Conservation (phyloP, 2,113 vertebrate species). For the Desmodus rotundus region DNA sequence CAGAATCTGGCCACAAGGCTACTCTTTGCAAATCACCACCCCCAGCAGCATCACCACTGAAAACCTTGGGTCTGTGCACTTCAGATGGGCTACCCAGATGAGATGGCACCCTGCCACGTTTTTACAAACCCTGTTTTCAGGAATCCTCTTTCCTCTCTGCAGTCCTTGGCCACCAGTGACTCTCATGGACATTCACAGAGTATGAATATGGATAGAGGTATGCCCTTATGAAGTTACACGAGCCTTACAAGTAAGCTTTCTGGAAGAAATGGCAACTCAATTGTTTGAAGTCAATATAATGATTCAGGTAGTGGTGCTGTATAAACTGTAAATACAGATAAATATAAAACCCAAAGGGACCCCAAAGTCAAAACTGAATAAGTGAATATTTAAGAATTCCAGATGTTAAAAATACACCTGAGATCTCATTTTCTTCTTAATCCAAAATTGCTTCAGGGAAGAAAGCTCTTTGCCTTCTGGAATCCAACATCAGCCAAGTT, state of each 20-base stretch:
- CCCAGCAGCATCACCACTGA: too few relatives aligned
- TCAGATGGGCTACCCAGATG: neutral
- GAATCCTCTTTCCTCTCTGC: conserved; percentile 2
- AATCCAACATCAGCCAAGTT: conserved; percentile 51
- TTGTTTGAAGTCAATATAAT: conserved; percentile 15
- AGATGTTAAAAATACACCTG: conserved; percentile 64
- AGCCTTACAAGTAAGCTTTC: neutral
- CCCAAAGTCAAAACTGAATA: conserved; percentile 46
- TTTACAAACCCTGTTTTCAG: neutral
- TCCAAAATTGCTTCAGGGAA: conserved; percentile 58
- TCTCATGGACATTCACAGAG: conserved; percentile 23
- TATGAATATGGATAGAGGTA: neutral
- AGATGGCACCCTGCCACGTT: neutral
- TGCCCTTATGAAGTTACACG: neutral
- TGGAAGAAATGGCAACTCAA: neutral
- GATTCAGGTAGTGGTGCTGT: neutral
- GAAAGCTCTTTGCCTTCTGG: conserved; percentile 50
- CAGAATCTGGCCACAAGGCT: neutral
- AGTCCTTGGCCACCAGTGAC: neutral
- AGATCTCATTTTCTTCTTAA: conserved; percentile 65
- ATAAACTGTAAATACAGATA: neutral
- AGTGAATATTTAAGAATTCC: conserved; percentile 67
- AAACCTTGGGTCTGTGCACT: neutral
- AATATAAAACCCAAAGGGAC: neutral
- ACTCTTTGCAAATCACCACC: neutral